These are phyloP conservation scores for Dryobotodes eremita DNA, from an alignment of 2,888 invertebrate species.

Conservation along the genomic window DNA sequence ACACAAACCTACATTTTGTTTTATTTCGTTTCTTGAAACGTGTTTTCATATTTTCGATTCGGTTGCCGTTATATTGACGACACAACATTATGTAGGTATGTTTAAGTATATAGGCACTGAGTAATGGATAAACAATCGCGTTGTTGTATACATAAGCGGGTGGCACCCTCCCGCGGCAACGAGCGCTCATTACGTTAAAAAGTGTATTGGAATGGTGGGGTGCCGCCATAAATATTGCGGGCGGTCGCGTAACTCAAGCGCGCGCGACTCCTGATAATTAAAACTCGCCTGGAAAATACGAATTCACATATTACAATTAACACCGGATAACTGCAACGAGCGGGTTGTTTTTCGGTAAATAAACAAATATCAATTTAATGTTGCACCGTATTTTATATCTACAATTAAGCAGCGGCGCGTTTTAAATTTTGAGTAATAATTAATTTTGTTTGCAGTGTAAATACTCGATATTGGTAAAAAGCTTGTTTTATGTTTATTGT, in stretches of 20 bases:
- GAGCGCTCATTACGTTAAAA: slow-evolving; percentile 90
- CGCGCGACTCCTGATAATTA: slow-evolving; percentile 90
- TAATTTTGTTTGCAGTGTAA: slow-evolving; percentile 56
- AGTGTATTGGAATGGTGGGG: slow-evolving; percentile 89
- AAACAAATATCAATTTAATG: slow-evolving; percentile 73
- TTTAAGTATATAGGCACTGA: slow-evolving; percentile 58
- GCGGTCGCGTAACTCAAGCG: slow-evolving; percentile 91
- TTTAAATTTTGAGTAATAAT: slow-evolving; percentile 62
- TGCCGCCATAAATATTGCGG: slow-evolving; percentile 89
- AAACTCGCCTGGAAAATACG: slow-evolving; percentile 89
- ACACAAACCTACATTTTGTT: slow-evolving; percentile 68
- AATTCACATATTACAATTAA: slow-evolving; percentile 91
- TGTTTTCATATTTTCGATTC: slow-evolving; percentile 62
- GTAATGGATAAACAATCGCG: slow-evolving; percentile 70
- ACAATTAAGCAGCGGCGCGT: slow-evolving; percentile 61
- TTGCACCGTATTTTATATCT: slow-evolving; percentile 67
- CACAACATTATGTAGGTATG: slow-evolving; percentile 40
- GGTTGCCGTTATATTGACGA: slow-evolving; percentile 40
- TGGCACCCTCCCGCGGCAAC: slow-evolving; percentile 78
- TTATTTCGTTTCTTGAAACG: slow-evolving; percentile 61
- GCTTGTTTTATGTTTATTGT: slow-evolving; percentile 12
- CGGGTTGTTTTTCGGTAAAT: slow-evolving; percentile 81
- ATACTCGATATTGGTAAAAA: slow-evolving; percentile 15
- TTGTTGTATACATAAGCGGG: slow-evolving; percentile 70
- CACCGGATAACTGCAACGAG: slow-evolving; percentile 85